A percentile compares a stretch with the other conserved stretches of the same genome.
These are phyloP conservation scores for Caenorhabditis auriculariae DNA, from an alignment of 2,888 invertebrate genomes.

Conservation along the genomic window DNA sequence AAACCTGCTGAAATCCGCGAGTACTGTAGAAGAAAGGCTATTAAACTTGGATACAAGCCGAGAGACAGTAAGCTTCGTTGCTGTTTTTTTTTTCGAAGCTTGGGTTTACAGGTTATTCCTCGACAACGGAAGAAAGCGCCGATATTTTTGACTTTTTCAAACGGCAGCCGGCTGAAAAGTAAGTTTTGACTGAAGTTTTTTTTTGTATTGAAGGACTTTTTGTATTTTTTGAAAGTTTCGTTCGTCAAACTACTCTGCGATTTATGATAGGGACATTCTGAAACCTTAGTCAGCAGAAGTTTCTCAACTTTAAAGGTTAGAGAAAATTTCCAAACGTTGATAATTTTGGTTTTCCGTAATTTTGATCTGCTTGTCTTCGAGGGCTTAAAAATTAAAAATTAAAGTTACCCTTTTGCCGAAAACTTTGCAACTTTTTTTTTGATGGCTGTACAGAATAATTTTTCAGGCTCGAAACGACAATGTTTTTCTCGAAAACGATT, in stretches of 20 bases:
- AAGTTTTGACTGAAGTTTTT: conserved; percentile 8
- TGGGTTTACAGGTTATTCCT: conserved; percentile 18
- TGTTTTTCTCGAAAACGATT: conserved; percentile 46
- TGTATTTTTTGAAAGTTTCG: too few species aligned
- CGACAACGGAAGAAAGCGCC: conserved; percentile 45
- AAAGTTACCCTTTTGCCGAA: too few species aligned
- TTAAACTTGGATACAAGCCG: conserved; percentile 50
- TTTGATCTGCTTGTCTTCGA: too few species aligned
- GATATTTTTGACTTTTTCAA: conserved; percentile 48
- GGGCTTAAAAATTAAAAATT: too few species aligned
- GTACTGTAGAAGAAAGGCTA: conserved; percentile 51
- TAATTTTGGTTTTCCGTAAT: too few species aligned
- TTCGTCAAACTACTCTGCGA: too few species aligned
- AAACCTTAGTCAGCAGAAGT: neutral
- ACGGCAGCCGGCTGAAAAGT: conserved; percentile 46
- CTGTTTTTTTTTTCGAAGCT: too few species aligned
- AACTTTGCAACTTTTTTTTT: too few species aligned
- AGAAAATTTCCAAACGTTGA: too few species aligned
- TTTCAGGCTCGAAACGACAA: conserved; percentile 43
- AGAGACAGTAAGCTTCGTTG: too few species aligned
- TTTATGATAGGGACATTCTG: conserved; percentile 2
- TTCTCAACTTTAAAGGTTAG: neutral
- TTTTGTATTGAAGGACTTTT: too few species aligned
- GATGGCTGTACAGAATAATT: neutral
- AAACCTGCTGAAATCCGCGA: conserved; percentile 35